Conservation (phyloP, 2,113 vertebrate genomes). For the Martes martes region DNA sequence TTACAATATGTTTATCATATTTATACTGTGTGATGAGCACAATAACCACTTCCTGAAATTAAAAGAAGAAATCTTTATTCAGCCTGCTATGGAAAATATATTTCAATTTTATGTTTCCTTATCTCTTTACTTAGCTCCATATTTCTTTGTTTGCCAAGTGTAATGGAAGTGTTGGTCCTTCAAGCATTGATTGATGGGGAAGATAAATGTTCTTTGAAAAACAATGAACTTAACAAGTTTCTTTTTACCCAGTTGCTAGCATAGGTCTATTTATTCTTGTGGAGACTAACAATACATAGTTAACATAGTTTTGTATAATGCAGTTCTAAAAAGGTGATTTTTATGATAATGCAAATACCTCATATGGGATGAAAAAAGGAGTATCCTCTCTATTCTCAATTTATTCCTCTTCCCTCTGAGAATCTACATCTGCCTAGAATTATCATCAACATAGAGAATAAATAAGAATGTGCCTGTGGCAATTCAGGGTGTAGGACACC, state of each 20-base stretch:
- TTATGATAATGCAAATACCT: not conserved
- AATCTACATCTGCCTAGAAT: not conserved
- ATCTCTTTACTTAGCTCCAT: not conserved
- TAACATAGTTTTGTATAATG: not conserved
- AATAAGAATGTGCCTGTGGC: not conserved
- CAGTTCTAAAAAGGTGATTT: not conserved
- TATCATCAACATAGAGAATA: not conserved
- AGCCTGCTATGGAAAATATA: not conserved
- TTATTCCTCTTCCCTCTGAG: not conserved
- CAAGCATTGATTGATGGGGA: not conserved
- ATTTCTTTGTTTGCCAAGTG: not conserved
- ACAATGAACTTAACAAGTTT: not conserved
- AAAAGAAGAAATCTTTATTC: not conserved
- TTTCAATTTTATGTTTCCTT: not conserved
- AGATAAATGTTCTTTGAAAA: not conserved
- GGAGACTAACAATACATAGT: not conserved
- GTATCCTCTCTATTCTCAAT: not conserved
- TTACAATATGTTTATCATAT: not conserved
- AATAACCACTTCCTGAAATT: not conserved
- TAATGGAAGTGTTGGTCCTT: not conserved
- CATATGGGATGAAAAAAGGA: not conserved
- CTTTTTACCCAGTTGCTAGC: not conserved
- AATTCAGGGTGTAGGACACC: fast-evolving
- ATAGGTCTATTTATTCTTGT: not conserved
- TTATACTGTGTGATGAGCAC: not conserved